Percentiles rank a stretch among this genome's conserved stretches.
Conservation (phyloP, 2,113 vertebrate genomes). For the Clinocottus analis region DNA sequence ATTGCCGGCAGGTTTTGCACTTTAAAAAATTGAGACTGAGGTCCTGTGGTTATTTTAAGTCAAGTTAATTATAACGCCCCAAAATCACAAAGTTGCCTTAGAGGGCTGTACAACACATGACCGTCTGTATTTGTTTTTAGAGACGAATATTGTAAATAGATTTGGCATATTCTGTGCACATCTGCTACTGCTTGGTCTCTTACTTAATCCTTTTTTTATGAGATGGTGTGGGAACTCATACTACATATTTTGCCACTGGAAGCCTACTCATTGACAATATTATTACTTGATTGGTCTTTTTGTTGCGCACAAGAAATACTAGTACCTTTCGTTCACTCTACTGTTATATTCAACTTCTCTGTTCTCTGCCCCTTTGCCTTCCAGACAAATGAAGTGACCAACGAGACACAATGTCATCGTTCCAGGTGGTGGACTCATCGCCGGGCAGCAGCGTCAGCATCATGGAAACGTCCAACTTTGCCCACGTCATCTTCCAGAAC, state of each 20-base stretch:
- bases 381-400: constrained; percentile 77
- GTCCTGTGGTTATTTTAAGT: neutral
- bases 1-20: neutral
- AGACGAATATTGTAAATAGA: neutral
- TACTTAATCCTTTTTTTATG: neutral
- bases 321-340: neutral
- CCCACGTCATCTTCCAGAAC: constrained; percentile 99
- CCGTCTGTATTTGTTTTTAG: neutral
- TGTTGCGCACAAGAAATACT: neutral
- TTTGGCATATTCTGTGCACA: neutral
- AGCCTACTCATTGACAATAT: neutral
- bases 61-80: neutral
- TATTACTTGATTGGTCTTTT: neutral
- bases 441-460: constrained; percentile 81
- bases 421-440: constrained; percentile 89
- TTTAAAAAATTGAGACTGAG: neutral
- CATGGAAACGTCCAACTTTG: constrained; percentile 96
- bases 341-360: neutral
- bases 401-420: constrained; percentile 88
- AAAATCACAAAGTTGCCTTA: neutral
- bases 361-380: neutral
- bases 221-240: neutral
- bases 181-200: neutral
- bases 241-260: neutral
- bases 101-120: neutral